A percentile compares a stretch with the other conserved stretches of the same genome.
phyloP scores from a whole-genome alignment of 2,797 vertebrate genomes.

The Yasuhikotakia modesta region DNA sequence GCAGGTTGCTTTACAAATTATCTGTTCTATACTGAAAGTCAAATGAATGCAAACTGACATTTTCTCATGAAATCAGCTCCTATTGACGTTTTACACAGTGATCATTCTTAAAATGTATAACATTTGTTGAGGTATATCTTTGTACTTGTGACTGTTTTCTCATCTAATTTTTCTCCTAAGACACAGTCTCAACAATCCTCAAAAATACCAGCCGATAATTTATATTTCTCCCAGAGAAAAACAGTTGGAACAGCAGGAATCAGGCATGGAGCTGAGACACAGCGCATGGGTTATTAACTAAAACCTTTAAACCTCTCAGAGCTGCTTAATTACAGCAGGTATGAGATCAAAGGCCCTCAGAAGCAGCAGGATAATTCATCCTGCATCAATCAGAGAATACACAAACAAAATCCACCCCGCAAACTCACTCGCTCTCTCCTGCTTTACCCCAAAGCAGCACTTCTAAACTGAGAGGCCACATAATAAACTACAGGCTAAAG shows the following conservation, averaged over 20 bases:
- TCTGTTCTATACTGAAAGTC: too few species aligned
- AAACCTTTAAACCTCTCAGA: constrained; percentile 44
- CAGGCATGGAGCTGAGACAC: constrained; percentile 5
- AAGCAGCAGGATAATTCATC: constrained; percentile 12
- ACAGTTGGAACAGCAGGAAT: constrained; percentile 6
- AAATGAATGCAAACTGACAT: too few species aligned
- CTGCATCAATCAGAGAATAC: constrained; percentile 3
- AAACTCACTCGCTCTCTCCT: not conserved
- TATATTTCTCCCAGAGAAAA: constrained; percentile 22
- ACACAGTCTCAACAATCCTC: not conserved
- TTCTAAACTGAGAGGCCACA: not conserved
- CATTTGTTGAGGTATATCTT: too few species aligned
- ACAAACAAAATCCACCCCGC: constrained; percentile 2
- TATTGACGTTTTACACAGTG: too few species aligned
- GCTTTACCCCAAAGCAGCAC: not conserved
- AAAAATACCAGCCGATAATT: not conserved
- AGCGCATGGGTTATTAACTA: constrained; percentile 25
- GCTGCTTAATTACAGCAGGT: constrained; percentile 45
- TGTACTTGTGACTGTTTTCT: too few species aligned
- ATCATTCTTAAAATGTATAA: too few species aligned
- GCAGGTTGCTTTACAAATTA: too few species aligned
- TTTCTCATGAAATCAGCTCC: too few species aligned
- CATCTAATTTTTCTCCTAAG: too few species aligned
- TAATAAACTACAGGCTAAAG: constrained; percentile 39
- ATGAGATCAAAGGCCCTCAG: constrained; percentile 35